phyloP scores from a whole-genome alignment of 2,113 vertebrate species.

The Arenaria interpres region DNA sequence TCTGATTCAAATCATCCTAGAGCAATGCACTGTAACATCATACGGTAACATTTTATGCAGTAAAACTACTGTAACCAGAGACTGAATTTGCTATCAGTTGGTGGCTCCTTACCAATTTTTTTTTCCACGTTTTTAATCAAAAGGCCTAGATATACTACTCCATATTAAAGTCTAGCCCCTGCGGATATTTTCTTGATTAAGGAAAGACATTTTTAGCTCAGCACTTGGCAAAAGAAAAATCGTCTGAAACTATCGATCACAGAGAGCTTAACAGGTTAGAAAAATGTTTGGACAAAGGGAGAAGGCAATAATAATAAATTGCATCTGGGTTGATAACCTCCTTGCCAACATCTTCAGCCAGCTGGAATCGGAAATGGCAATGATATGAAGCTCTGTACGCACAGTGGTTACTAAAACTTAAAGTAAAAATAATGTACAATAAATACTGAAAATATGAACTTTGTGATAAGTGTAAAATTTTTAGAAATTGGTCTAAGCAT shows the following conservation, averaged over 20 bases:
- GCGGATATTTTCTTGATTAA: not conserved
- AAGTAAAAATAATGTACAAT: not conserved
- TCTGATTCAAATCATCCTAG: not conserved
- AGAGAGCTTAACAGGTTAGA: not conserved
- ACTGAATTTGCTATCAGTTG: not conserved
- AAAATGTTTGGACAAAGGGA: conserved; percentile 48
- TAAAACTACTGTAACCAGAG: not conserved
- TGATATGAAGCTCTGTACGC: not conserved
- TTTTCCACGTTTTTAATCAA: not conserved
- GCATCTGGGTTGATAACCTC: conserved; percentile 18
- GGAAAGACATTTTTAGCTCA: conserved; percentile 7
- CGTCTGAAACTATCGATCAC: not conserved
- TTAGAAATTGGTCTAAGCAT: not conserved
- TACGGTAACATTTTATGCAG: not conserved
- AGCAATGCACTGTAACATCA: not conserved
- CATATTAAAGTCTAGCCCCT: not conserved
- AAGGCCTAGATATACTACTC: not conserved
- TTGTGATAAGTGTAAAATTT: not conserved
- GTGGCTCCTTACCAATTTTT: not conserved
- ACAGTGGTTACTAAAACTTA: not conserved
- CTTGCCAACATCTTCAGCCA: conserved; percentile 28
- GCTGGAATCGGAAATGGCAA: not conserved
- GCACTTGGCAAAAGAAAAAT: conserved; percentile 35
- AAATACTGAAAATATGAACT: not conserved
- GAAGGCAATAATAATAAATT: conserved; percentile 21